These are phyloP conservation scores for Lumbricus terrestris DNA, from an alignment of 2,888 invertebrate species.

Conservation along the genomic window DNA sequence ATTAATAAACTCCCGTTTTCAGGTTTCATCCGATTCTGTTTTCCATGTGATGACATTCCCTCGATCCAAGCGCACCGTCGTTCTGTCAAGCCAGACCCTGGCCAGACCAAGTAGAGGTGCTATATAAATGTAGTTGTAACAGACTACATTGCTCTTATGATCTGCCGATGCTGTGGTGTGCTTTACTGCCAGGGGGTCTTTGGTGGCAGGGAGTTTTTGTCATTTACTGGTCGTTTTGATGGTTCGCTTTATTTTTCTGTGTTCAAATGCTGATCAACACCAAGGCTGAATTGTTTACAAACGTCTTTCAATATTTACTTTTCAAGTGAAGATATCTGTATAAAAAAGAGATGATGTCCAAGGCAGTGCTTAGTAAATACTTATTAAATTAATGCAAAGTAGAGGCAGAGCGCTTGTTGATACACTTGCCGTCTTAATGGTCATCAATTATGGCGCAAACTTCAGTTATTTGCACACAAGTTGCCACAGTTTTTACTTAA, in stretches of 20 bases:
- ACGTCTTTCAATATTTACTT: neutral
- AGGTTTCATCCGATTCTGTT: neutral
- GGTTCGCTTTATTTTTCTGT: neutral
- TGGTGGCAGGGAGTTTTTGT: neutral
- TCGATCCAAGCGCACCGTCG: neutral
- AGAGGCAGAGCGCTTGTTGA: neutral
- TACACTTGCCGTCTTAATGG: neutral
- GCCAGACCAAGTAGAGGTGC: neutral
- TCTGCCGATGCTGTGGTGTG: neutral
- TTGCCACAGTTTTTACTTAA: no score
- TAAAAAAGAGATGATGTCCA: neutral
- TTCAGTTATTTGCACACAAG: neutral
- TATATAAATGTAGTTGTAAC: neutral
- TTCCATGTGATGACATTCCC: neutral
- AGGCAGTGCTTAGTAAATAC: neutral
- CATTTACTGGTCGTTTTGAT: neutral
- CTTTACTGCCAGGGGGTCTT: neutral
- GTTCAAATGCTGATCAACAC: neutral
- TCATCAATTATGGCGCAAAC: neutral
- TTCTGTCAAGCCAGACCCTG: neutral
- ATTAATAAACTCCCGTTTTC: neutral
- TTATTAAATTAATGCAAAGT: neutral
- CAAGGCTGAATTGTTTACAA: neutral
- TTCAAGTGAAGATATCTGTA: neutral
- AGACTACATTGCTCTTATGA: neutral